Conservation (phyloP, 2,113 vertebrate genomes). For the Podocnemis expansa region DNA sequence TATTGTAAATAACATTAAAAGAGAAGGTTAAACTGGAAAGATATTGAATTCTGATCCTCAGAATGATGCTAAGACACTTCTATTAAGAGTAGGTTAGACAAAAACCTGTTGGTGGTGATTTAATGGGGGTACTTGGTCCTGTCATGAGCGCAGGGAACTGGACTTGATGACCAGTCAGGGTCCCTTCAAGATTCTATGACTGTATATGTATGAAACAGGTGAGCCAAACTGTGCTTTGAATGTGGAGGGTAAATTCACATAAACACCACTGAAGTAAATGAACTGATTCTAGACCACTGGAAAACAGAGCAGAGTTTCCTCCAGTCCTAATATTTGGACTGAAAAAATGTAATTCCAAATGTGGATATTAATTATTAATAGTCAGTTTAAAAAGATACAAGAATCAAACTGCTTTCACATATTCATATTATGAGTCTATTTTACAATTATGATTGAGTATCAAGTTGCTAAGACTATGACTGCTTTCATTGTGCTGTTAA, state of each 20-base stretch:
- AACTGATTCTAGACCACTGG: not conserved
- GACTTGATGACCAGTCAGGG: too few relatives aligned
- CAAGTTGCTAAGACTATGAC: not conserved
- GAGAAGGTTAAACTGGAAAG: not conserved
- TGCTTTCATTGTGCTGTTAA: slow-evolving; percentile 16
- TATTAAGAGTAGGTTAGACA: too few relatives aligned
- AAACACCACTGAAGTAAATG: slow-evolving; percentile 4
- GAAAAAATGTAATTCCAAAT: slow-evolving; percentile 20
- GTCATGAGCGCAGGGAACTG: too few relatives aligned
- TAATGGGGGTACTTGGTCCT: too few relatives aligned
- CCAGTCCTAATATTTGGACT: slow-evolving; percentile 27
- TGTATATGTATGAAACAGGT: not conserved
- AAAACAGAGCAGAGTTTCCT: not conserved
- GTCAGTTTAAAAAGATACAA: slow-evolving; percentile 53
- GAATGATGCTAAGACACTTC: not conserved
- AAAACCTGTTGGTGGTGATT: too few relatives aligned
- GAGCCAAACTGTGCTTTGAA: not conserved
- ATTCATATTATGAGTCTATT: slow-evolving; percentile 14
- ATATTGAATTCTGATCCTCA: slow-evolving; percentile 17
- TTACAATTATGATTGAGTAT: slow-evolving; percentile 34
- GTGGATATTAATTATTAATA: slow-evolving; percentile 49
- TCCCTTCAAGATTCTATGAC: too few relatives aligned
- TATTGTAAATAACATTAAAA: not conserved
- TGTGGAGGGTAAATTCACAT: slow-evolving; percentile 23
- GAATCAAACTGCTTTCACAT: not conserved